phyloP scores from a whole-genome alignment of 2,888 invertebrate genomes.

The Drosophila meridionalis region DNA sequence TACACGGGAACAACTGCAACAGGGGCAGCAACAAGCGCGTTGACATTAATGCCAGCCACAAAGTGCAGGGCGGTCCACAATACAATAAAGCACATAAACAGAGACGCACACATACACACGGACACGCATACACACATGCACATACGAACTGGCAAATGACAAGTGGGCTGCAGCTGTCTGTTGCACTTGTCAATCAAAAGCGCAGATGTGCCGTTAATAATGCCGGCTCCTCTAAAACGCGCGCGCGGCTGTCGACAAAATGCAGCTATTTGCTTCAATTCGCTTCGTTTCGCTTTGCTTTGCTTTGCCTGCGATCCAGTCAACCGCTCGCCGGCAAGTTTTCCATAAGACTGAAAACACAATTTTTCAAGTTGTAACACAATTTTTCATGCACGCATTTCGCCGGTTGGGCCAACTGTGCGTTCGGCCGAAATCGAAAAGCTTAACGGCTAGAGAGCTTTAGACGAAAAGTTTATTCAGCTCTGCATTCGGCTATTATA shows the following conservation, averaged over 20 bases:
- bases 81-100: slow-evolving; percentile 32
- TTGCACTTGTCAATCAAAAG: slow-evolving; percentile 44
- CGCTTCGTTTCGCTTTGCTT: neutral
- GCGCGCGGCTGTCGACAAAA: slow-evolving; percentile 6
- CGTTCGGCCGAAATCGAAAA: slow-evolving; percentile 35
- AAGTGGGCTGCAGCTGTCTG: slow-evolving; percentile 54
- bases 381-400: slow-evolving; percentile 70
- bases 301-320: slow-evolving; percentile 59
- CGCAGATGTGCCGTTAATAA: slow-evolving; percentile 37
- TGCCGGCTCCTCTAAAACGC: slow-evolving; percentile 14
- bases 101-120: slow-evolving; percentile 19
- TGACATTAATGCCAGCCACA: slow-evolving; percentile 74
- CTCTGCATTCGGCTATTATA: slow-evolving; percentile 43
- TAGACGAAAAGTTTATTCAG: slow-evolving; percentile 45
- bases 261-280: neutral
- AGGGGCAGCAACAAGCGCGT: slow-evolving; percentile 39
- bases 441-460: slow-evolving; percentile 54
- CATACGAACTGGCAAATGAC: slow-evolving; percentile 15
- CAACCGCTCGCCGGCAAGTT: slow-evolving; percentile 77
- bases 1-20: slow-evolving; percentile 24
- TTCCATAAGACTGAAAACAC: slow-evolving; percentile 78
- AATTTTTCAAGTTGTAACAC: slow-evolving; percentile 66
- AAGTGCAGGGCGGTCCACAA: slow-evolving; percentile 57
- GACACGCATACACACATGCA: neutral
- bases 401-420: slow-evolving; percentile 67